phyloP scores from a whole-genome alignment of 1,140 invertebrate species.

The Bombus vancouverensis region DNA sequence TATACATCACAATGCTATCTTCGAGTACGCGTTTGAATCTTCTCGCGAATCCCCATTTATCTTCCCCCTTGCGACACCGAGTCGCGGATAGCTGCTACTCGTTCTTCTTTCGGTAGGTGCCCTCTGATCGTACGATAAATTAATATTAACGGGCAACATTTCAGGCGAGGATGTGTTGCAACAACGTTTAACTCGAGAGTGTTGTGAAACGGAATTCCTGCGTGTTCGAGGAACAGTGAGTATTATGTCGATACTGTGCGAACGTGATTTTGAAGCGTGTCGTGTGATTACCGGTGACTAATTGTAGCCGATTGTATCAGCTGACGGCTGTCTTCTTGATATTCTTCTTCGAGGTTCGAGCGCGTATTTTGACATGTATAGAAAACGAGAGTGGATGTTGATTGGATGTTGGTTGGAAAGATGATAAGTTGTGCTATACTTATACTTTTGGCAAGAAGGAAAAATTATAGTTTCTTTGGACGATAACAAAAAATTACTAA shows the following conservation, averaged over 20 bases:
- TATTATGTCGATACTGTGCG: background rate
- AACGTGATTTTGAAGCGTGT: conserved; percentile 2
- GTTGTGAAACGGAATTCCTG: conserved; percentile 26
- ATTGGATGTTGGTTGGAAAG: background rate
- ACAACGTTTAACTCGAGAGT: background rate
- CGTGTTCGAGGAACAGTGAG: background rate
- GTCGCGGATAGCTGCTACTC: background rate
- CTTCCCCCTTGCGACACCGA: background rate
- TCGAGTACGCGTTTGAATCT: background rate
- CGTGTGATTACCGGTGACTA: conserved; percentile 23
- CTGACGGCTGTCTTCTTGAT: background rate
- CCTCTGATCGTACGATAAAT: conserved; percentile 12
- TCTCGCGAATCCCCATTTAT: conserved; percentile 9
- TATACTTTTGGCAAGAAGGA: background rate
- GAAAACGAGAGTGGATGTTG: background rate
- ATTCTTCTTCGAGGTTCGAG: background rate
- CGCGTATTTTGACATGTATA: background rate
- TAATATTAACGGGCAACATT: conserved; percentile 1
- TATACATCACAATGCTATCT: conserved; percentile 17
- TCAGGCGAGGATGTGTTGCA: conserved; percentile 16
- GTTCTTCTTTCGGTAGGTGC: conserved; percentile 10
- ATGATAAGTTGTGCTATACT: background rate
- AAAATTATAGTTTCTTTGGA: background rate
- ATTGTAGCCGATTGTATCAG: background rate
- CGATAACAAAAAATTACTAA: too few relatives aligned